Conservation (phyloP, 1,140 invertebrate genomes). For the Drosophila littoralis region DNA sequence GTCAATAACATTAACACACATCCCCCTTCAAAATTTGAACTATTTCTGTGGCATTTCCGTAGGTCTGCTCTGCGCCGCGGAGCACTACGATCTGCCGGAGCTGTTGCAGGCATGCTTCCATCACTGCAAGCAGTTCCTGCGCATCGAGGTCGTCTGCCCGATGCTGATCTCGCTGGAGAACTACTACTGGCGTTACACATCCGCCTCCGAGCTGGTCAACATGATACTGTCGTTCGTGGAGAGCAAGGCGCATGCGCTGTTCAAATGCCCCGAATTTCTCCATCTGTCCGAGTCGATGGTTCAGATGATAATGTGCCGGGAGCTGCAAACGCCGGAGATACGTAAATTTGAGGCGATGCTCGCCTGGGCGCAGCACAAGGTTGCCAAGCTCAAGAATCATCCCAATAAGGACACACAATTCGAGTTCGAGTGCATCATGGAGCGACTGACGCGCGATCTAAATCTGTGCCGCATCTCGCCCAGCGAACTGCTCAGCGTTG, state of each 20-base stretch:
- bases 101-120: conserved; percentile 97
- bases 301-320: conserved; percentile 96
- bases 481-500: conserved; percentile 96
- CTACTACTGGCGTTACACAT: conserved; percentile 97
- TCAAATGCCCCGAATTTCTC: conserved; percentile 92
- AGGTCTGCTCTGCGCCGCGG: conserved; percentile 95
- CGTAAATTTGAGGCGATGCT: conserved; percentile 97
- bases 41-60: neutral
- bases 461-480: conserved; percentile 96
- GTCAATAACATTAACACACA: no score
- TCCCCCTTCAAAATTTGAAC: neutral
- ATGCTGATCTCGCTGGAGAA: conserved; percentile 97
- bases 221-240: conserved; percentile 97
- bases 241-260: conserved; percentile 92
- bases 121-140: conserved; percentile 96
- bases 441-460: conserved; percentile 93
- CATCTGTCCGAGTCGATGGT: conserved; percentile 97
- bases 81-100: conserved; percentile 97
- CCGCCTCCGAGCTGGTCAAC: conserved; percentile 95
- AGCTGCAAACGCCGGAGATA: conserved; percentile 94
- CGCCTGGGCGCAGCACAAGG: conserved; percentile 93
- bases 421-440: conserved; percentile 96
- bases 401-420: conserved; percentile 92
- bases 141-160: conserved; percentile 95
- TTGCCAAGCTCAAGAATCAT: conserved; percentile 88